Evolutionary conservation across 2,113 vertebrate species (phyloP), one percentile per base, ranked within the genome.

Genomic region (Cololabis saira): DNA sequence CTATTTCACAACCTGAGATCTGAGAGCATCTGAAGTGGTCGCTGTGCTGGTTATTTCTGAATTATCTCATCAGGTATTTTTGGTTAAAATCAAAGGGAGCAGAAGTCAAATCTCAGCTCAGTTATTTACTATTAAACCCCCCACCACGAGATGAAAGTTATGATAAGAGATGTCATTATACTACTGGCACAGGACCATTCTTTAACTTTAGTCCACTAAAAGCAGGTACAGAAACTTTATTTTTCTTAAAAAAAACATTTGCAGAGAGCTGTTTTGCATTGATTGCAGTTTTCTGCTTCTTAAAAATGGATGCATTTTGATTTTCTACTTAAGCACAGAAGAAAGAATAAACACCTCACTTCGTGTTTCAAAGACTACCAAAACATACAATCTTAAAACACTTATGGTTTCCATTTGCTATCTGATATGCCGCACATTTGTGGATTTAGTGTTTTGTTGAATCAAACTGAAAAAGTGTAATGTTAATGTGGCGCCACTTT

Each of bases 401-500:
- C 44, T 69, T 57, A 51, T 81, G 78, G 64, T 86, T 84, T 80
- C 64, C 45, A 82, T 87, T 81, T 81, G 84, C 43, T 63, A 88
- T 83, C 57, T 57, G 85, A 91, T 85, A 87, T 2, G 54, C 30
- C 68, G 63, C 72, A 73, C 82, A 84, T 82, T 72, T 47, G 4
- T 40, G 53, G 70, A 80, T 87, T 80, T 81, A 76, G 81, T 78
- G 78, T 63, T 77, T 84, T 81, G 83, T 89, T 84, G 83, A 82
- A 82, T 81, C 74, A 72, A 88, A 84, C 81, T 75, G 54, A 82
- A 83, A 67, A 71, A 70, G 76, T 82, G 74, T 73, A 56, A 83
- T 81, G 80, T 80, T 82, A 87, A 85, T 73, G 81, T 73, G 80
- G 84, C 84, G 76, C 84, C 87, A 85, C 82, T 77, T 71, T 82